Evolutionary conservation across 2,113 vertebrate species (phyloP).

Genomic region (Anser brachyrhynchus): DNA sequence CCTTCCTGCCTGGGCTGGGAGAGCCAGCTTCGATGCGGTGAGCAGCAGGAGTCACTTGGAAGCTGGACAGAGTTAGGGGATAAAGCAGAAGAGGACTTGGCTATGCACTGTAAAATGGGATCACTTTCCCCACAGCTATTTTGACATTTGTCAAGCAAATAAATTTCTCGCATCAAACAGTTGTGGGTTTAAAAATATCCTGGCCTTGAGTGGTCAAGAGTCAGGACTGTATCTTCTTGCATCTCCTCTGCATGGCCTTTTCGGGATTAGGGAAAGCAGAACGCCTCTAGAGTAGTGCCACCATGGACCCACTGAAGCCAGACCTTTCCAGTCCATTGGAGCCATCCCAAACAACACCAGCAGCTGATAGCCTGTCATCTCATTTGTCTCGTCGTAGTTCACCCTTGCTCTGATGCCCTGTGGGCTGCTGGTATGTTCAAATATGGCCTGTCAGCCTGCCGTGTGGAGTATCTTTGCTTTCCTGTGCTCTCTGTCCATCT

Average conservation of each 20-base stretch:
- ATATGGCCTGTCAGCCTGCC: not conserved
- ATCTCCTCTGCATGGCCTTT: not conserved
- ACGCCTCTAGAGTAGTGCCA: not conserved
- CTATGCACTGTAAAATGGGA: not conserved
- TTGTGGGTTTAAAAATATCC: conserved; percentile 14
- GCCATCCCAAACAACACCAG: not conserved
- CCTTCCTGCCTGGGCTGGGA: not conserved
- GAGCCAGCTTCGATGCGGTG: not conserved
- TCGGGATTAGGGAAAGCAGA: not conserved
- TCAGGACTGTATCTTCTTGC: not conserved
- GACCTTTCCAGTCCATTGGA: not conserved
- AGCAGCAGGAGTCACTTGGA: not conserved
- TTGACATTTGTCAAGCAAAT: not conserved
- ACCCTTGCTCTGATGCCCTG: not conserved
- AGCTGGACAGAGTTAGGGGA: not conserved
- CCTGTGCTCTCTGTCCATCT: not conserved
- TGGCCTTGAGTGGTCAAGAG: not conserved
- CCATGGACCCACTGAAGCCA: not conserved
- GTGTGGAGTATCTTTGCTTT: not conserved
- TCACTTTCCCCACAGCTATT: not conserved
- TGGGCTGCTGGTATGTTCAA: not conserved
- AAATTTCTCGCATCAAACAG: not conserved
- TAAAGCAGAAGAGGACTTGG: not conserved
- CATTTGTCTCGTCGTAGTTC: not conserved
- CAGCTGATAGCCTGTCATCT: not conserved